Evolutionary conservation across 23 tunicate genomes (phyloP), one percentile per base, ranked within the genome.

Genomic region (Clavelina lepadiformis): DNA sequence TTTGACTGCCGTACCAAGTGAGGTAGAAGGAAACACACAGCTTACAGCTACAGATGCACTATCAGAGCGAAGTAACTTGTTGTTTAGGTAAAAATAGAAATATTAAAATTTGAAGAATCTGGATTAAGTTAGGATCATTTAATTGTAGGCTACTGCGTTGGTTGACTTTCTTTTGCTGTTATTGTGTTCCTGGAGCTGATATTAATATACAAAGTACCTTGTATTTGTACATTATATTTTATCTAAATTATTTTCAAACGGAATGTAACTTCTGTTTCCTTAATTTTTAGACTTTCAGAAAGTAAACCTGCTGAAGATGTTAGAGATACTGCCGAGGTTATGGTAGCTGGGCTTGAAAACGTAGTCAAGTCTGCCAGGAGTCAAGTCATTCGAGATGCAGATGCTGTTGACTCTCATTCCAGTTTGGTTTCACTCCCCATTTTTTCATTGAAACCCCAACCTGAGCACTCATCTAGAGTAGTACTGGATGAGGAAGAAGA

Each of bases 401-500:
- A 54, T 33, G 15, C 28, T 36, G 32, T 33, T 31, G 33, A 63
- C 63, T 35, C 78, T 7, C 38, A 60, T 56, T 41, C 71, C 15
- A 83, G 82, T 61, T 28, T 69, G 51, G 84, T 78, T 2, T 44
- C 33, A 1, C 21, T 71, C 28, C 83, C 94, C 3, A 29, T 73
- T n/a, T 86, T 70, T 58, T 52, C 80, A 1, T 38, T 52, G 1
- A 51, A 60, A n/a, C 67, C 78, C 3, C 67, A 63, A 19, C 51
- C 75, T 0, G 22, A 57, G 26, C 59, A 46, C 24, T 78, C 95
- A 4, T 19, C 64, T 18, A 65, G 65, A 49, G 65, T 33, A 28
- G 28, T 71, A 26, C 52, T 84, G 2, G 79, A 84, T 63, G 78
- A 70, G 27, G 82, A 84, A 37, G 93, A 84, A 54, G 65, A 70